phyloP scores from a whole-genome alignment of 2,797 vertebrate genomes.

The Vespertilio murinus region DNA sequence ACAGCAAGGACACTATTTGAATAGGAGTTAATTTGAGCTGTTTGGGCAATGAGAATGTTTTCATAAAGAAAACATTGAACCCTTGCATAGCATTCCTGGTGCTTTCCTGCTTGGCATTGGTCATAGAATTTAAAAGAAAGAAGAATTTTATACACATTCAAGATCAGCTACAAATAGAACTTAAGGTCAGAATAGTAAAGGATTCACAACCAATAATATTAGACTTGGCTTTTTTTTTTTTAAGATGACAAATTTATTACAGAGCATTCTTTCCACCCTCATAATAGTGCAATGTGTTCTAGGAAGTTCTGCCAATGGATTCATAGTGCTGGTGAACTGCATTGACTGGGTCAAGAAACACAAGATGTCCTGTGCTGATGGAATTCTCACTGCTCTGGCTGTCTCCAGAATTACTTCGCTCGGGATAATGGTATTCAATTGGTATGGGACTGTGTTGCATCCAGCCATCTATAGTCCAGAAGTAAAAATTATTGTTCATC shows the following conservation, averaged over 20 bases:
- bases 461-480: not conserved
- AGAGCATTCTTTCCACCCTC: not conserved
- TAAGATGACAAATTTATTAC: not conserved
- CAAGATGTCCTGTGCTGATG: not conserved
- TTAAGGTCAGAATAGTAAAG: not conserved
- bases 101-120: not conserved
- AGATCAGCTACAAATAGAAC: not conserved
- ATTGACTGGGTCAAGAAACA: not conserved
- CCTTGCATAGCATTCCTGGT: not conserved
- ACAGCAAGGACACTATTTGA: not conserved
- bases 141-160: not conserved
- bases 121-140: not conserved
- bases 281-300: not conserved
- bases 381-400: slow-evolving; percentile 32
- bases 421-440: not conserved
- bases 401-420: slow-evolving; percentile 1
- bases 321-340: not conserved
- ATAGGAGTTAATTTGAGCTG: not conserved
- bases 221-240: not conserved
- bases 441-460: not conserved
- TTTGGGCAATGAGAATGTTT: not conserved
- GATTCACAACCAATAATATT: not conserved
- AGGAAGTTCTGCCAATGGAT: slow-evolving; percentile 21
- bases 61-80: not conserved
- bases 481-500: not conserved